These are phyloP conservation scores for Schizothorax lantsangensis DNA, from an alignment of 2,797 vertebrate species.

Conservation along the genomic window DNA sequence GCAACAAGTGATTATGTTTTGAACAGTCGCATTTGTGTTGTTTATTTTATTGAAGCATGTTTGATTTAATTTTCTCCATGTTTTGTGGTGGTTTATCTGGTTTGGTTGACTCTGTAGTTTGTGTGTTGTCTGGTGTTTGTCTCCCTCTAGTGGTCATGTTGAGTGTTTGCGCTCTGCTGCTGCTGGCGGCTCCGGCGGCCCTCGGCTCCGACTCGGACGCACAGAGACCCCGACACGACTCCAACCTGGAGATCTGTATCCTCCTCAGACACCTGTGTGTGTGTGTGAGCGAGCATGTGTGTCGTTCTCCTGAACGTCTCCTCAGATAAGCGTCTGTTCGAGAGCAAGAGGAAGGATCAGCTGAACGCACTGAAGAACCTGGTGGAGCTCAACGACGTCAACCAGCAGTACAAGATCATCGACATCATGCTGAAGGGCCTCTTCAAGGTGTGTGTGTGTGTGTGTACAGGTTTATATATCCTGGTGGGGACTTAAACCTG, in stretches of 20 bases:
- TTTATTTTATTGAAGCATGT: not conserved
- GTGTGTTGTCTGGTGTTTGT: not conserved
- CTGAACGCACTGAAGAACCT: constrained; percentile 94
- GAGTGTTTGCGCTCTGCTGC: constrained; percentile 75
- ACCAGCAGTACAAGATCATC: constrained; percentile 99
- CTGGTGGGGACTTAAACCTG: too few relatives aligned
- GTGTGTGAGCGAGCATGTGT: not conserved
- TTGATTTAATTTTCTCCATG: not conserved
- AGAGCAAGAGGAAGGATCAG: constrained; percentile 97
- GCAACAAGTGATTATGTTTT: not conserved
- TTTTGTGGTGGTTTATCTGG: not conserved
- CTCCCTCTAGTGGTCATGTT: constrained; percentile 79
- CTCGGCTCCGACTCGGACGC: constrained; percentile 74
- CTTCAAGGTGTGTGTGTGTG: constrained; percentile 80
- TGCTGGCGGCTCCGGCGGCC: constrained; percentile 73
- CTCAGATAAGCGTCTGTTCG: constrained; percentile 96
- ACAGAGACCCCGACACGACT: constrained; percentile 81
- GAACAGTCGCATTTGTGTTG: not conserved
- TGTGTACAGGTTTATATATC: not conserved
- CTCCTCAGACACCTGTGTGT: constrained; percentile 59
- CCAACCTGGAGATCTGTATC: constrained; percentile 98
- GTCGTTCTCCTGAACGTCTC: constrained; percentile 64
- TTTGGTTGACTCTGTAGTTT: not conserved
- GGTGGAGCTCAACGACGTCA: constrained; percentile 93
- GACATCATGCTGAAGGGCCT: constrained; percentile 99